Percentiles rank a stretch among this genome's conserved stretches.
Evolutionary conservation across 2,888 invertebrate genomes (phyloP).

Genomic region (Pinctada fucata): DNA sequence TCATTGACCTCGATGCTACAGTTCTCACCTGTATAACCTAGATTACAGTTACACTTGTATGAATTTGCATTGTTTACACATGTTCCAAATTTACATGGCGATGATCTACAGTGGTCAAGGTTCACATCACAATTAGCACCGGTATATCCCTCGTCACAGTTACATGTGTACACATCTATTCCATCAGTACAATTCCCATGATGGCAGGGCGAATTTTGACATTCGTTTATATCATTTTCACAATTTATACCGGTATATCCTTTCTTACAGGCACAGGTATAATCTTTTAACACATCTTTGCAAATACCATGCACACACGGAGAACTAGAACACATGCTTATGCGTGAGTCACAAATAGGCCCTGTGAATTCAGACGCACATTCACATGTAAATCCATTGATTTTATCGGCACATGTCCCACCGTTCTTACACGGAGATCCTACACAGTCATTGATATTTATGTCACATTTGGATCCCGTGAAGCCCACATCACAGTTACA

Average conservation of each 20-base stretch:
- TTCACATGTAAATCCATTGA: constrained; percentile 26
- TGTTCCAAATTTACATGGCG: constrained; percentile 79
- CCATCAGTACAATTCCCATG: constrained; percentile 79
- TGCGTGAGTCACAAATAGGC: constrained; percentile 31
- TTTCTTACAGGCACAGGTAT: constrained; percentile 1
- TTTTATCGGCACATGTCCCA: constrained; percentile 26
- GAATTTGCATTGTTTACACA: constrained; percentile 7
- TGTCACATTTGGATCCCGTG: constrained; percentile 90
- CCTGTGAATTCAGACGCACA: constrained; percentile 43
- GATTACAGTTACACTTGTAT: constrained; percentile 33
- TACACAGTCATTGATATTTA: constrained; percentile 80
- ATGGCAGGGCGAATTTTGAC: constrained; percentile 87
- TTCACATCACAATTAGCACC: constrained; percentile 85
- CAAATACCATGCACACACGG: not conserved
- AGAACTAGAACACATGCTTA: not conserved
- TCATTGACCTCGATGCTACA: constrained; percentile 4
- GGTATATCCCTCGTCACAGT: constrained; percentile 87
- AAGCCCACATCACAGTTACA: constrained; percentile 91
- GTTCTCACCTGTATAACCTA: constrained; percentile 8
- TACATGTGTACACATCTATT: constrained; percentile 82
- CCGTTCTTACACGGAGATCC: constrained; percentile 71
- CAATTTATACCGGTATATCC: constrained; percentile 2
- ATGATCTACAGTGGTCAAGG: constrained; percentile 72
- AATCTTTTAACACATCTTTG: constrained; percentile 7
- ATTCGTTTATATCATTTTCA: constrained; percentile 71